Conservation (phyloP, 2,113 vertebrate genomes). For the Trematomus loennbergii region DNA sequence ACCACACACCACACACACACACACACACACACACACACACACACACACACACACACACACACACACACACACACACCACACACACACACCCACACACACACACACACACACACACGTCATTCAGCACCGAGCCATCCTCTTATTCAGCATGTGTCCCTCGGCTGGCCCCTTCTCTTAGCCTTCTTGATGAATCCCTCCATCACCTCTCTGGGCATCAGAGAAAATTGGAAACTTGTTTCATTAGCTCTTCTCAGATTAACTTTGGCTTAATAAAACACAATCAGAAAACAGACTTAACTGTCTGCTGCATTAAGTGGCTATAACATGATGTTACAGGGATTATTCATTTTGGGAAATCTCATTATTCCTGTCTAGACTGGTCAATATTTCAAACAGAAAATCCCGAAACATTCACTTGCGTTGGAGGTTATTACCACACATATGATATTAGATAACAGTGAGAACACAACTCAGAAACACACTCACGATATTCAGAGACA, state of each 20-base stretch:
- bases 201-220: conserved; percentile 29
- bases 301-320: neutral
- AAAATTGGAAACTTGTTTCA: conserved; percentile 59
- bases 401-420: neutral
- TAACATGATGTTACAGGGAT: neutral
- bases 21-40: neutral
- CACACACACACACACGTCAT: neutral
- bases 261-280: conserved; percentile 16
- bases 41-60: neutral
- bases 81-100: neutral
- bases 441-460: neutral
- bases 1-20: neutral
- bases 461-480: neutral
- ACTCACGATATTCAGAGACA: conserved; percentile 38
- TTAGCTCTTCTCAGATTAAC: conserved; percentile 18
- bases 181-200: conserved; percentile 49
- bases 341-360: neutral
- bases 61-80: neutral
- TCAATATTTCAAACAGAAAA: conserved; percentile 2
- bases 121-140: conserved; percentile 46
- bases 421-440: neutral
- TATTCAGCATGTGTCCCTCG: conserved; percentile 44
- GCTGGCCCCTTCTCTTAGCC: conserved; percentile 4
- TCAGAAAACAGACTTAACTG: neutral
- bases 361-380: neutral